phyloP scores from a whole-genome alignment of 1,140 invertebrate species.

The Bombus picipes region DNA sequence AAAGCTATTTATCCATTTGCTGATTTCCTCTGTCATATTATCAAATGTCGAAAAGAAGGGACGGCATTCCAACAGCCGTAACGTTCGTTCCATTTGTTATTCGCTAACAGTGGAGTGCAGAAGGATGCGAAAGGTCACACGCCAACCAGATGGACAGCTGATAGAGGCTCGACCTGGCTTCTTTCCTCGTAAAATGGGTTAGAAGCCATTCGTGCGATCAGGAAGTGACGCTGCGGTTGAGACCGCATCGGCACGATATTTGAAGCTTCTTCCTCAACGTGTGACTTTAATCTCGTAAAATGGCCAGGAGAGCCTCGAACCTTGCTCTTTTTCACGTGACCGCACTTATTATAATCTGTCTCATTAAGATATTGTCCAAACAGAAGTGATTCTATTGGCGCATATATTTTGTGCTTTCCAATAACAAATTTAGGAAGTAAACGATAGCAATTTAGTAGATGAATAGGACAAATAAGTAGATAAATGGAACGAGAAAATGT shows the following conservation, averaged over 20 bases:
- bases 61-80: conserved; percentile 21
- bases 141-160: conserved; percentile 73
- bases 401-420: too few species aligned
- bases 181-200: conserved; percentile 66
- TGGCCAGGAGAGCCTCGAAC: background rate
- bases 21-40: background rate
- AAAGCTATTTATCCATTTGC: background rate
- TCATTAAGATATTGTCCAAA: background rate
- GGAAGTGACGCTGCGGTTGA: conserved; percentile 57
- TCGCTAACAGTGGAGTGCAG: conserved; percentile 20
- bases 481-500: too few species aligned
- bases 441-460: too few species aligned
- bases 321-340: conserved; percentile 30
- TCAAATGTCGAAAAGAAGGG: conserved; percentile 21
- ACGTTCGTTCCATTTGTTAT: conserved; percentile 47
- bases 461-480: too few species aligned
- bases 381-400: background rate
- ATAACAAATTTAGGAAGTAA: too few species aligned
- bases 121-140: conserved; percentile 72
- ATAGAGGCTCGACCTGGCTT: conserved; percentile 66
- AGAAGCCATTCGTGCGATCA: conserved; percentile 56
- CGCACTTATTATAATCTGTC: too few species aligned
- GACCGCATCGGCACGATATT: conserved; percentile 45
- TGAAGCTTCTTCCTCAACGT: conserved; percentile 20
- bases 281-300: conserved; percentile 12